Evolutionary conservation across 2,888 invertebrate species (phyloP), one percentile per base, ranked within the genome.

Genomic region (Eilema sororculum): DNA sequence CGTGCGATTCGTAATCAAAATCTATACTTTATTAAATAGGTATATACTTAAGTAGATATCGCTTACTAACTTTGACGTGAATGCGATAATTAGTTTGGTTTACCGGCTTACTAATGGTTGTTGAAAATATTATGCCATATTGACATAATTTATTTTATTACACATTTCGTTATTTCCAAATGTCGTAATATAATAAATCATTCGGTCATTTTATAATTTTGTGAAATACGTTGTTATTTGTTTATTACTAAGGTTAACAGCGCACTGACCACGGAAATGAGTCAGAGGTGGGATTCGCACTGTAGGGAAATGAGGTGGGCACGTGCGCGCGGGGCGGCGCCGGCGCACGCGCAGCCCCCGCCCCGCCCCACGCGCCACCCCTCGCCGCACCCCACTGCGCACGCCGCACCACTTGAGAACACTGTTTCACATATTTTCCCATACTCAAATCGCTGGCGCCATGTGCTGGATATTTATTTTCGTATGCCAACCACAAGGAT

Each of bases 321-420:
- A 20, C n/a, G 64, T 57, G 57, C 41, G n/a, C 33, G 60, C 46
- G 52, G n/a, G 52, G 64, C 46, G 74, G 68, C 65, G 76, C 6
- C 28, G 28, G 68, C 41, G 71, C 37, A 52, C 13, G 41, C 62
- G 30, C 58, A 46, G 71, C 62, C 72, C 62, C 71, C 77, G 78
- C 76, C 68, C 52, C 28, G 56, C 57, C 68, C 24, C 62, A 13
- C 22, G 24, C 64, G 52, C 56, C 67, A 67, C 72, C 57, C 64
- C 60, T 24, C 30, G n/a, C 20, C 33, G 24, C 56, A 46, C 24
- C 56, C 37, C 59, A 64, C n/a, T 37, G 3, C n/a, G 56, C 69
- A 16, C 60, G 3, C n/a, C 20, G 64, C 4, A n/a, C 22, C 56
- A 65, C 52, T 41, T 62, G 52, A 57, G 37, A 41, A 25, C 58